These are phyloP conservation scores for Caerostris darwini DNA, from an alignment of 1,140 invertebrate genomes.

Conservation along the genomic window DNA sequence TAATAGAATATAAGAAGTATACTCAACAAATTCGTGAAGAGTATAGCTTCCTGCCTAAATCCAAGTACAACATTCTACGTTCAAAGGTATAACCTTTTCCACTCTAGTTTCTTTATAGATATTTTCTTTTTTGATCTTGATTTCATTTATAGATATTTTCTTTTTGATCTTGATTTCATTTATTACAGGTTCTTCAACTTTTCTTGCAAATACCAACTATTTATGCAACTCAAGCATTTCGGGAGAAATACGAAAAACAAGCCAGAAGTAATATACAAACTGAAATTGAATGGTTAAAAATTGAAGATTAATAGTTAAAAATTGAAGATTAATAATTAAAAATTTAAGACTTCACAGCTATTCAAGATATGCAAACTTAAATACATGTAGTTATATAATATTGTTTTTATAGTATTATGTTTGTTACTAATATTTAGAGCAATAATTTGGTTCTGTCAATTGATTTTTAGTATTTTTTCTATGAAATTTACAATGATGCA, in stretches of 20 bases:
- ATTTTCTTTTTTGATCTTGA: not conserved
- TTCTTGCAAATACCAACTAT: constrained; percentile 87
- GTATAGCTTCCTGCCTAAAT: constrained; percentile 84
- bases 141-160: not conserved
- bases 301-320: not conserved
- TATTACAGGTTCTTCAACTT: constrained; percentile 84
- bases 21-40: constrained; percentile 84
- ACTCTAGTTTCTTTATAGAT: not conserved
- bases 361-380: no score
- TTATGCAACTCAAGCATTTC: constrained; percentile 86
- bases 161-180: not conserved
- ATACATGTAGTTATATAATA: no score
- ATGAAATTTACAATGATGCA: not conserved
- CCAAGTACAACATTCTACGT: constrained; percentile 84
- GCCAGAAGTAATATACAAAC: constrained; percentile 85
- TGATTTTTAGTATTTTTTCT: not conserved
- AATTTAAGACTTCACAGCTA: no score
- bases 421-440: not conserved
- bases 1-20: constrained; percentile 83
- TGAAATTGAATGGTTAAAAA: constrained; percentile 83
- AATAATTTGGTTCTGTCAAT: not conserved
- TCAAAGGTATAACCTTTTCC: constrained; percentile 83
- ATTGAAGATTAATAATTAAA: not conserved
- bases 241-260: constrained; percentile 84
- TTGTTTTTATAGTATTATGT: no score